These are phyloP conservation scores for Eutrigla gurnardus DNA, from an alignment of 2,797 vertebrate genomes.

Conservation along the genomic window DNA sequence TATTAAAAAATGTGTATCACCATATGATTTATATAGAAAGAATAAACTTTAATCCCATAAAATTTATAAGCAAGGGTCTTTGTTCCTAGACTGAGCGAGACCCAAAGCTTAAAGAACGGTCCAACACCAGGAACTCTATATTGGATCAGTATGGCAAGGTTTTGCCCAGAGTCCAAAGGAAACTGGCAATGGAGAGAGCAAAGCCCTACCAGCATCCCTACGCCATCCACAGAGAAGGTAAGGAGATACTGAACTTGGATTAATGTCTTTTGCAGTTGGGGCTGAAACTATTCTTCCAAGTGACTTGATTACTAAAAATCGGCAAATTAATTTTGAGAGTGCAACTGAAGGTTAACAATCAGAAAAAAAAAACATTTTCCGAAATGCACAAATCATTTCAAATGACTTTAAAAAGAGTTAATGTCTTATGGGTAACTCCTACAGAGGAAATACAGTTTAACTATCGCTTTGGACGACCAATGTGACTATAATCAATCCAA, in stretches of 20 bases:
- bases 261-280: background rate
- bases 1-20: background rate
- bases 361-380: too few relatives aligned
- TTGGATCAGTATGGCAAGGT: slow-evolving; percentile 92
- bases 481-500: too few relatives aligned
- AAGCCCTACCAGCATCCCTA: slow-evolving; percentile 89
- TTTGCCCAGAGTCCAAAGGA: slow-evolving; percentile 92
- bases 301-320: background rate
- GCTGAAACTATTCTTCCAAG: background rate
- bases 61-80: background rate
- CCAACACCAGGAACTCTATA: slow-evolving; percentile 90
- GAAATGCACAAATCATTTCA: too few relatives aligned
- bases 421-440: too few relatives aligned
- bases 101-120: slow-evolving; percentile 89
- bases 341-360: too few relatives aligned
- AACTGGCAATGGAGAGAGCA: slow-evolving; percentile 88
- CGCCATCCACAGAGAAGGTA: slow-evolving; percentile 89
- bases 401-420: too few relatives aligned
- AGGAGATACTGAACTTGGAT: background rate
- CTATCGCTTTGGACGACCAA: too few relatives aligned
- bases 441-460: too few relatives aligned
- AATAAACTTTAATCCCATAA: background rate
- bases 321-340: background rate
- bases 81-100: slow-evolving; percentile 88
- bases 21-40: background rate